Base-by-base conservation (phyloP, 2,888 invertebrate species). In the Carpatolechia fugitivella region DNA sequence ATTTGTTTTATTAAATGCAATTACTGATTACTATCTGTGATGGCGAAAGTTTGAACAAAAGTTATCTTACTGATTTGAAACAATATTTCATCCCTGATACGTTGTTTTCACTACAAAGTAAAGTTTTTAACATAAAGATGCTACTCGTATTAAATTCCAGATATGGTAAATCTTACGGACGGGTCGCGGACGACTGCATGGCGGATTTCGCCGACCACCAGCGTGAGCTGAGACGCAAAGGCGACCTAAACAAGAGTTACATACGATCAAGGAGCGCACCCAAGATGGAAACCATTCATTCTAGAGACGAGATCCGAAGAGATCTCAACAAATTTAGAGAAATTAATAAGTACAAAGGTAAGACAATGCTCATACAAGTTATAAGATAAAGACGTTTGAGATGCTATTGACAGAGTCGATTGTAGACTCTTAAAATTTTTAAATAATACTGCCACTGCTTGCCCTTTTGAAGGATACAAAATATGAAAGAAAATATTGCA, bases 181-280 rank as follows among this genome's bases (percentile, higher is more conserved):
- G 90, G 52, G 83, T 92, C 1, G 92, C 92, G 0, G 92, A 92
- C 65, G 92, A 92, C 70, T 92, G 92, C 76, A 92, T 89, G 89
- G 87, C 80, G 47, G 91, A 90, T 74, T 93, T 90, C 79, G 84
- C 87, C 52, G 90, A 77, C 62, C 87, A 76, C 63, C 91, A 91
- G 65, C 71, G 84, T 1, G 85, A 85, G 44, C 52, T 88, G 38
- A 68, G 83, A 57, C 80, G 86, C 31, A 84, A 85, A 56, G 78
- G 86, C 0, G 84, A 88, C 30, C 72, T 90, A 7, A 88, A 87
- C 65, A 78, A 82, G 60, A 85, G 84, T 58, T 89, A 89, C 57
- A 69, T 82, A 0, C 72, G 92, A 50, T 91, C 91, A 1, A 80
- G 85, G 58, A 92, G 92, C 64, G 92, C 92, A 0, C 92, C 92